phyloP scores from a whole-genome alignment of 1,140 invertebrate species.

The Drosophila repletoides region DNA sequence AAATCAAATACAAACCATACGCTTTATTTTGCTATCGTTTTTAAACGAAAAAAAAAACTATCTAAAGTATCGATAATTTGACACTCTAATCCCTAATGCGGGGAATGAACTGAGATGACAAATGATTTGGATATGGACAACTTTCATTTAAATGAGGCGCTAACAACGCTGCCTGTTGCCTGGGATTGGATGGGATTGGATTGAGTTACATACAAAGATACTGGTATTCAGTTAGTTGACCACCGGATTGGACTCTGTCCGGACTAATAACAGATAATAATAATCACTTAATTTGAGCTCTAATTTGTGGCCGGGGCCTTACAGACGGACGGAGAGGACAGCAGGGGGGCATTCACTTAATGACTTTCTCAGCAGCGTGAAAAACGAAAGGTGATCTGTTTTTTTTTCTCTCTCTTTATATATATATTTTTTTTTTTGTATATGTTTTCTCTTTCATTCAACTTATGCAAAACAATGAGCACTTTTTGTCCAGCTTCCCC shows the following conservation, averaged over 20 bases:
- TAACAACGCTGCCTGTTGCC: conserved; percentile 46
- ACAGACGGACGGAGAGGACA: neutral
- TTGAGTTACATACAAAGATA: conserved; percentile 50
- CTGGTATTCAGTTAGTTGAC: no score
- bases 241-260: conserved; percentile 17
- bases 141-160: conserved; percentile 70
- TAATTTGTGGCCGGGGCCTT: conserved; percentile 53
- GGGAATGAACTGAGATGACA: no score
- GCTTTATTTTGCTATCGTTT: no score
- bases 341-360: conserved; percentile 50
- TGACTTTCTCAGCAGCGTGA: conserved; percentile 69
- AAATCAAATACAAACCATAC: no score
- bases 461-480: conserved; percentile 73
- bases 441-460: conserved; percentile 54
- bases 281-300: conserved; percentile 78
- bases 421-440: conserved; percentile 21
- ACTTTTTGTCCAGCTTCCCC: conserved; percentile 25
- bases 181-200: no score
- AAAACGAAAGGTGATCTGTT: conserved; percentile 67
- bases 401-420: conserved; percentile 28
- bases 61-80: no score
- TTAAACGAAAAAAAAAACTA: no score
- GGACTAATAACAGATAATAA: conserved; percentile 54
- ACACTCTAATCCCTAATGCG: no score
- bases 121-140: no score